Conservation (phyloP, 2,888 invertebrate genomes). For the Caradrina kadenii region DNA sequence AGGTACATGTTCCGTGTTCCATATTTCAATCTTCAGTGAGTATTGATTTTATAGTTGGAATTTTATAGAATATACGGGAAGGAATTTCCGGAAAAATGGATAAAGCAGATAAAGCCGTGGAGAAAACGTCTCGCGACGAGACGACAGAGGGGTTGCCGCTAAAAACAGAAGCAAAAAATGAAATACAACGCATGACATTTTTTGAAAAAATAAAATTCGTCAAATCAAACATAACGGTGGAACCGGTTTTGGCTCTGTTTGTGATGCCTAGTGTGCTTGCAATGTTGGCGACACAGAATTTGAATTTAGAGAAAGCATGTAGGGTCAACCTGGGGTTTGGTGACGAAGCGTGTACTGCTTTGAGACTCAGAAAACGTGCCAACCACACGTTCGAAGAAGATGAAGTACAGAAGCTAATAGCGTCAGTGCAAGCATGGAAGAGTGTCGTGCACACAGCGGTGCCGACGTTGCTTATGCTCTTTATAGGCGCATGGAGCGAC, state of each 20-base stretch:
- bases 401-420: slow-evolving; percentile 91
- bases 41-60: slow-evolving; percentile 54
- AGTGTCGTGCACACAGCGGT: slow-evolving; percentile 89
- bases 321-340: slow-evolving; percentile 94
- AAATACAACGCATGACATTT: slow-evolving; percentile 77
- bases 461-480: slow-evolving; percentile 89
- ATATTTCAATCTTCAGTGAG: slow-evolving; percentile 53
- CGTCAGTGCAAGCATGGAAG: slow-evolving; percentile 89
- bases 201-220: slow-evolving; percentile 86
- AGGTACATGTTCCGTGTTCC: slow-evolving; percentile 36
- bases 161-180: slow-evolving; percentile 73
- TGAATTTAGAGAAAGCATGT: slow-evolving; percentile 96
- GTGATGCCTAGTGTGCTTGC: slow-evolving; percentile 92
- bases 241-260: slow-evolving; percentile 92
- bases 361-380: slow-evolving; percentile 92
- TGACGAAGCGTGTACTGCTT: slow-evolving; percentile 93
- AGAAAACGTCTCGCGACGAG: slow-evolving; percentile 63
- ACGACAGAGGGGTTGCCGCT: slow-evolving; percentile 77
- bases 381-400: slow-evolving; percentile 92
- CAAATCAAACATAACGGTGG: slow-evolving; percentile 91
- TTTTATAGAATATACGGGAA: slow-evolving; percentile 34
- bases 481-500: slow-evolving; percentile 92
- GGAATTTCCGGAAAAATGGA: slow-evolving; percentile 69
- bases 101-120: slow-evolving; percentile 67
- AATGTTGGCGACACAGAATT: slow-evolving; percentile 94